phyloP scores from a whole-genome alignment of 2,113 vertebrate species.

The Cnemophilus loriae region DNA sequence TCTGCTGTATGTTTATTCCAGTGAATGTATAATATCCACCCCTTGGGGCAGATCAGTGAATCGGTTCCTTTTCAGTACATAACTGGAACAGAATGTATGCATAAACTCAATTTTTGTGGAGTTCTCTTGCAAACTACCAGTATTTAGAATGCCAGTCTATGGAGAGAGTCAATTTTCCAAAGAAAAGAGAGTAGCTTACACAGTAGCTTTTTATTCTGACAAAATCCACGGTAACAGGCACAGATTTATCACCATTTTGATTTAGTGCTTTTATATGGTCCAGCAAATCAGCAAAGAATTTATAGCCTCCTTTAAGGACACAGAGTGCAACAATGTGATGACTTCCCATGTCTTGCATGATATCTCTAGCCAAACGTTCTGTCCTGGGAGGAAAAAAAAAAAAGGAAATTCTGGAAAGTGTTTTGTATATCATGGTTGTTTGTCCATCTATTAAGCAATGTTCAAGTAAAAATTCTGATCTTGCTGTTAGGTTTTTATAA shows the following conservation, averaged over 20 bases:
- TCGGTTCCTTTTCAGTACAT: background rate
- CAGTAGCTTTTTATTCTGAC: slow-evolving; percentile 83
- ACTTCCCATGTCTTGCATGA: slow-evolving; percentile 80
- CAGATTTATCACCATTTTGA: slow-evolving; percentile 81
- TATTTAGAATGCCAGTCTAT: background rate
- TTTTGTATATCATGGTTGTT: background rate
- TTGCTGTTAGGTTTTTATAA: background rate
- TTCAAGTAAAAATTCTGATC: background rate
- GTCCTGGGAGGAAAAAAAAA: slow-evolving; percentile 64
- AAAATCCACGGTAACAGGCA: slow-evolving; percentile 84
- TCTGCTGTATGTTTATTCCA: background rate
- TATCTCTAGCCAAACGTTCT: slow-evolving; percentile 82
- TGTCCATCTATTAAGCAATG: background rate
- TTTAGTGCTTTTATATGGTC: slow-evolving; percentile 84
- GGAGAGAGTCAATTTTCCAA: background rate
- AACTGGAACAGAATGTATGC: background rate
- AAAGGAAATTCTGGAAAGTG: background rate
- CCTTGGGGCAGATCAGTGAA: background rate
- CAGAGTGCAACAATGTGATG: slow-evolving; percentile 84
- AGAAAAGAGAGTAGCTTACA: slow-evolving; percentile 64
- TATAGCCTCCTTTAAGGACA: slow-evolving; percentile 86
- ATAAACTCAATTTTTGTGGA: background rate
- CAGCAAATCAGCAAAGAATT: slow-evolving; percentile 87
- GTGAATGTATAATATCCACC: background rate
- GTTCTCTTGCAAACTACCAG: background rate